Conservation (phyloP, 2,797 vertebrate species). For the Paguma larvata region DNA sequence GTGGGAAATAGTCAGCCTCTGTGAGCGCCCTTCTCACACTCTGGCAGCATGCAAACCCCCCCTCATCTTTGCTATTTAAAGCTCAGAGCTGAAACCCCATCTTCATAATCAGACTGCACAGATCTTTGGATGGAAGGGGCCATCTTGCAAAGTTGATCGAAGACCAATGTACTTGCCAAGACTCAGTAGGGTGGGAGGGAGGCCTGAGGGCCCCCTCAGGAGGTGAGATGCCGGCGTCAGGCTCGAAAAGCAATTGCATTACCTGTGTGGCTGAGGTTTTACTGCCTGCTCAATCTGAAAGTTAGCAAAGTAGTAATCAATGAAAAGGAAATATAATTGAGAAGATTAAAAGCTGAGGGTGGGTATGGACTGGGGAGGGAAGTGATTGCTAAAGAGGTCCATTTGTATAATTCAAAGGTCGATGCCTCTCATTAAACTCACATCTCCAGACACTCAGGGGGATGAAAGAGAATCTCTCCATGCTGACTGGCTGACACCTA, state of each 20-base stretch:
- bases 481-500: constrained; percentile 78
- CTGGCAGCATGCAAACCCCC: background rate
- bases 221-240: constrained; percentile 72
- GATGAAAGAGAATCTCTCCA: constrained; percentile 81
- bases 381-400: constrained; percentile 85
- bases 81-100: constrained; percentile 3
- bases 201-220: constrained; percentile 54
- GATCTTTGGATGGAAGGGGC: constrained; percentile 57
- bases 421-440: constrained; percentile 84
- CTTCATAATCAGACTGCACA: background rate
- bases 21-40: background rate
- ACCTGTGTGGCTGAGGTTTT: constrained; percentile 82
- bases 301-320: constrained; percentile 85
- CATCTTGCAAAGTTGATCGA: constrained; percentile 72
- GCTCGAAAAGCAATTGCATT: constrained; percentile 78
- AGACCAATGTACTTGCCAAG: constrained; percentile 58
- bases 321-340: constrained; percentile 87
- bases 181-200: constrained; percentile 20
- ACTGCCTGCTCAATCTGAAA: constrained; percentile 82
- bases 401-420: constrained; percentile 86
- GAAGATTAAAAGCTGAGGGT: constrained; percentile 86
- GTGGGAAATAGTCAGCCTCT: background rate
- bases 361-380: constrained; percentile 81
- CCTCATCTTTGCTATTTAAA: background rate
- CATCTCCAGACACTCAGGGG: constrained; percentile 82